Evolutionary conservation across 2,113 vertebrate species (phyloP).

Genomic region (Antechinus stuartii): DNA sequence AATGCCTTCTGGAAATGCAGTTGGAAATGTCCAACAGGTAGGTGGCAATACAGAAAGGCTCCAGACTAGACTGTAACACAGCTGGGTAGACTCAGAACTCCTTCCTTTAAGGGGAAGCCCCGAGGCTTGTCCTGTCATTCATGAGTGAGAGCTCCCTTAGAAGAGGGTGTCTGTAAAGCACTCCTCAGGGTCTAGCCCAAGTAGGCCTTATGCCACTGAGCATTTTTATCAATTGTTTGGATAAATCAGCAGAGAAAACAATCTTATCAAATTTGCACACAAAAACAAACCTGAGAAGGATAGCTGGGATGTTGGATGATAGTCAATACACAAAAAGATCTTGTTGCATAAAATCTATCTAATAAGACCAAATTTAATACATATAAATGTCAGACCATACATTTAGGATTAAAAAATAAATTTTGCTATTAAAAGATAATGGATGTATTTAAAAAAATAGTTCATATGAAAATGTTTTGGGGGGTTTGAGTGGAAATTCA

Average conservation of each 20-base stretch:
- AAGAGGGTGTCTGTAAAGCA: background rate
- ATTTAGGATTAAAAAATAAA: background rate
- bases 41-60: background rate
- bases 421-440: background rate
- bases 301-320: background rate
- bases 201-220: background rate
- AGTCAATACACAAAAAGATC: background rate
- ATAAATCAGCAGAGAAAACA: no score
- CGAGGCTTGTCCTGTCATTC: background rate
- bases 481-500: background rate
- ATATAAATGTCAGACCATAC: background rate
- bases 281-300: background rate
- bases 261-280: background rate
- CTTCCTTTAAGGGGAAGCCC: background rate
- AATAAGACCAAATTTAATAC: background rate
- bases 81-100: background rate
- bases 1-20: background rate
- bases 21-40: background rate
- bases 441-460: background rate
- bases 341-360: background rate
- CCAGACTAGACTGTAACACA: background rate
- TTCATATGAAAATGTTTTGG: background rate
- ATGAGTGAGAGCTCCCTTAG: background rate
- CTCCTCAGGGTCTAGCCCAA: background rate
- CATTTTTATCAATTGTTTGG: no score